Base-by-base conservation (phyloP, 1,140 invertebrate genomes). In the Kradibia gibbosae region DNA sequence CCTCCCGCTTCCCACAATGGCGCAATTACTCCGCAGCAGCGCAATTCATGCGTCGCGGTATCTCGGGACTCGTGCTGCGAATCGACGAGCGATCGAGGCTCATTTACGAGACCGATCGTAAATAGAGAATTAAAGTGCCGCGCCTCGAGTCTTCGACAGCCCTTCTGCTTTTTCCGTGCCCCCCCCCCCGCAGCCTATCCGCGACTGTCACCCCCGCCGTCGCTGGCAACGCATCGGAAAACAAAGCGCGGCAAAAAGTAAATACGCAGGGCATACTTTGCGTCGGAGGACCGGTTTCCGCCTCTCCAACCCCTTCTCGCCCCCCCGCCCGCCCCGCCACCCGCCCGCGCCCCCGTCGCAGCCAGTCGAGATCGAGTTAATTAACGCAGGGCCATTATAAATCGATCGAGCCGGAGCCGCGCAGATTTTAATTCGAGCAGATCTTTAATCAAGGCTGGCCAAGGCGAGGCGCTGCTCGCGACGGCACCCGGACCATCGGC, bases 371-470 rank as follows among this genome's bases (percentile, higher is more conserved):
- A 28, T 15, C 53, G 13, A 71, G 48, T 86, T 87, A 87, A 87
- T 88, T 88, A 88, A 86, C 82, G 70, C 82, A 57, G 82, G 78
- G 84, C 86, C 87, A 87, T 85, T 86, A 85, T 86, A 84, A 83
- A 85, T 85, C 78, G 82, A 62, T 53, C 42, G 34, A 17, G 45
- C 53, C 57, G 81, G 53, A 60, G 81, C 50, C 73, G 76, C 72
- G 31, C 77, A 82, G 85, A 86, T 87, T 87, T 88, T 86, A 86
- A 87, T 88, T 88, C 83, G 82, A 85, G 86, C 83, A 39, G 67
- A 72, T 79, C 53, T 74, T 83, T 87, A 85, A 87, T 87, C 84
- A 82, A n/a, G 39, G 1, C 1, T 28, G 70, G 3, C 0, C 20
- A 50, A 22, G 13, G 5, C 39, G 0, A 10, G 28, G 77, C 65